Evolutionary conservation across 2,113 vertebrate genomes (phyloP).

Genomic region (Scomber colias): DNA sequence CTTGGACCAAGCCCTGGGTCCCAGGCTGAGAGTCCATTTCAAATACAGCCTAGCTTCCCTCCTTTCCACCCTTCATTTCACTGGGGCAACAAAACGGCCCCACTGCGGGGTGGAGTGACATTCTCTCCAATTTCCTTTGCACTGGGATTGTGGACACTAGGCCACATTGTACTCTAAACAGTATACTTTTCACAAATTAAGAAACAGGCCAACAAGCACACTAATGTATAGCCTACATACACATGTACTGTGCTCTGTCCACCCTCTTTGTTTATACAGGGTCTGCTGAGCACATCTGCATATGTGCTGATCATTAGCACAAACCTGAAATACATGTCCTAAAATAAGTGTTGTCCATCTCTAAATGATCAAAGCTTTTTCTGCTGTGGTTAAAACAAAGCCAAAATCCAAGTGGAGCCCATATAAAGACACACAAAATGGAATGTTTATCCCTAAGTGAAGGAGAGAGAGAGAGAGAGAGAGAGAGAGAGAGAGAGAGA

Average conservation of each 20-base stretch:
- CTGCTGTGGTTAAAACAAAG: constrained; percentile 70
- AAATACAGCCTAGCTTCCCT: constrained; percentile 38
- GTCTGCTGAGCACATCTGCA: constrained; percentile 48
- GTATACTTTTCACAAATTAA: constrained; percentile 34
- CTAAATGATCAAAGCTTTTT: constrained; percentile 72
- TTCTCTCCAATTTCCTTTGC: constrained; percentile 28
- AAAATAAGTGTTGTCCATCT: constrained; percentile 73
- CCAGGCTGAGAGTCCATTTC: constrained; percentile 55
- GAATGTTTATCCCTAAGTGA: constrained; percentile 53
- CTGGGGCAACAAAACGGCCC: constrained; percentile 40
- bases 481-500: no score
- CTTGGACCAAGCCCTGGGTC: constrained; percentile 62
- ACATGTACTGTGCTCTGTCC: background rate
- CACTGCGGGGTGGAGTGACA: constrained; percentile 30
- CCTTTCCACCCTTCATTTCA: constrained; percentile 64
- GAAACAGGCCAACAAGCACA: constrained; percentile 26
- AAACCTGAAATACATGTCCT: constrained; percentile 59
- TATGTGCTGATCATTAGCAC: constrained; percentile 65
- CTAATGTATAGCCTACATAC: constrained; percentile 13
- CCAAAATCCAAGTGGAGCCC: constrained; percentile 55
- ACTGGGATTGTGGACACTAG: constrained; percentile 21
- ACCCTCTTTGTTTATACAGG: constrained; percentile 1
- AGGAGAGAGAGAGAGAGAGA: constrained; percentile 16
- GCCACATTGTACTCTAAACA: constrained; percentile 30
- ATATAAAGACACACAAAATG: constrained; percentile 48